Base-by-base conservation (phyloP, 1,140 invertebrate species). In the Drepana arcuata region DNA sequence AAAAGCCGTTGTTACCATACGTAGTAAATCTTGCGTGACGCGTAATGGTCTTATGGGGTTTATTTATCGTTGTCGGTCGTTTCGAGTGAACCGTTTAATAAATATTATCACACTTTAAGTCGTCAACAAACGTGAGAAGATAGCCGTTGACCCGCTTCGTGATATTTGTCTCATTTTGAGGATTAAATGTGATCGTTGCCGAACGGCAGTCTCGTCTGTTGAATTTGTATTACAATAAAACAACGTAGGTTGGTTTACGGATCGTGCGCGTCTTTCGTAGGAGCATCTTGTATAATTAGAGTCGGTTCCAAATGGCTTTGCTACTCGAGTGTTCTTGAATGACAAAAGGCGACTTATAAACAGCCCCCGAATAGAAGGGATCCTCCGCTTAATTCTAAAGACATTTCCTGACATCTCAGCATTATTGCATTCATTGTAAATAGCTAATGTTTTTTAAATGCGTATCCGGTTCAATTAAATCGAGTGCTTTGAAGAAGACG, bases 91-190 rank as follows among this genome's bases (percentile, higher is more conserved):
- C 62, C 52, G 63, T 81, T 81, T 81, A 81, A 81, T 79, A 81
- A 79, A 81, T 77, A 79, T 75, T 79, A 81, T 81, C 74, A 79
- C 77, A 75, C 61, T 81, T 70, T 68, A 65, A 78, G 68, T 65
- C 72, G 62, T 67, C 71, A 73, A 78, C 73, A 77, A 81, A 79
- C 74, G 74, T 79, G 77, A 75, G 77, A 81, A 81, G 64, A 74
- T 69, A 70, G 68, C 70, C 65, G 68, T 60, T 78, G 77, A 78
- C 74, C 77, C 65, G 58, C 65, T 75, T 78, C 77, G 77, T 81
- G 77, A 77, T 75, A 68, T 70, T 78, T 71, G 70, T 63, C 69
- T 66, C 74, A 75, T 73, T 79, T 73, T 49, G 56, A 53, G 66
- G 77, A 81, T 81, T 78, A 81, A 68, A 67, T 71, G 59, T 66